Conservation (phyloP, 2,888 invertebrate genomes). For the Diaphora mendica region DNA sequence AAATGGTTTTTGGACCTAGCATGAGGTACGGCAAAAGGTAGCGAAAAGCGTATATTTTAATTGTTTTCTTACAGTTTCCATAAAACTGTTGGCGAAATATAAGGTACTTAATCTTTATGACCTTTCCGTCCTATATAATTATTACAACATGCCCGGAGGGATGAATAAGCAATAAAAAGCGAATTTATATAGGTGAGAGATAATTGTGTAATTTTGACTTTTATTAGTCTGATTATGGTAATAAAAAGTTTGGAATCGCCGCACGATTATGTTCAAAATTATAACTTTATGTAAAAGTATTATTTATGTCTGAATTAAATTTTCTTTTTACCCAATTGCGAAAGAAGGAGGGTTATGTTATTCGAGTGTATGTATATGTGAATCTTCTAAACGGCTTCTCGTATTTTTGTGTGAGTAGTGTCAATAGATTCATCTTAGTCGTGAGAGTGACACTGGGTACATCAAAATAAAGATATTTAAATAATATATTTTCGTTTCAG, state of each 20-base stretch:
- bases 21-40: too few relatives aligned
- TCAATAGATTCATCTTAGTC: too few relatives aligned
- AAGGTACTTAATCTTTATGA: slow-evolving; percentile 24
- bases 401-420: too few relatives aligned
- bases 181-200: slow-evolving; percentile 21
- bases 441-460: too few relatives aligned
- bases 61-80: neutral
- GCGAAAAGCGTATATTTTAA: neutral
- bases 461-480: too few relatives aligned
- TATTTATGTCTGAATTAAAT: neutral
- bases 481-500: too few relatives aligned
- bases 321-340: too few relatives aligned
- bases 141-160: slow-evolving; percentile 14
- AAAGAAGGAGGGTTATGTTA: too few relatives aligned
- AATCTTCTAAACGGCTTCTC: too few relatives aligned
- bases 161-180: slow-evolving; percentile 23
- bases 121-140: slow-evolving; percentile 20
- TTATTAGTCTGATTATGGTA: slow-evolving; percentile 20
- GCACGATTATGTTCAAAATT: neutral
- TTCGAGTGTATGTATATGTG: too few relatives aligned
- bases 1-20: too few relatives aligned
- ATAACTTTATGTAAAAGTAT: neutral
- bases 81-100: slow-evolving; percentile 17
- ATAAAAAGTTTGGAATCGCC: slow-evolving; percentile 14
- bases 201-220: slow-evolving; percentile 23